Percentiles rank a stretch among this genome's conserved stretches.
phyloP scores from a whole-genome alignment of 2,888 invertebrate genomes.

The Pycnomerus fuliginosus region DNA sequence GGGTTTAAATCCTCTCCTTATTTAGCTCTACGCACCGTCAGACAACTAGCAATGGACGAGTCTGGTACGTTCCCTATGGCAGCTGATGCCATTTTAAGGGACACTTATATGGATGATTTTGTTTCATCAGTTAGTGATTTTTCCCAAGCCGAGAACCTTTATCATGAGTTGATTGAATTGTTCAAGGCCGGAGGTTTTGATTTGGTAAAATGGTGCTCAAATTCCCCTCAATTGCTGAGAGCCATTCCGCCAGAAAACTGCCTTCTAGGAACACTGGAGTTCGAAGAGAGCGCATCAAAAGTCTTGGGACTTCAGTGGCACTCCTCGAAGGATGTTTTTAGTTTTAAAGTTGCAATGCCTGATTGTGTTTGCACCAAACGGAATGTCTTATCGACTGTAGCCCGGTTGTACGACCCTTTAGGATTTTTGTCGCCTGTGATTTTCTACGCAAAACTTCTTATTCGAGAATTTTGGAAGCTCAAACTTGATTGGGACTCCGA shows the following conservation, averaged over 20 bases:
- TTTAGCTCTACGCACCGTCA: conserved; percentile 1
- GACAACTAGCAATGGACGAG: conserved; percentile 1
- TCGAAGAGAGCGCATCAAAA: not conserved
- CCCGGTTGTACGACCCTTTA: not conserved
- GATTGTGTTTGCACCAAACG: not conserved
- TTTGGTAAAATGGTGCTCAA: not conserved
- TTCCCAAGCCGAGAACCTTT: not conserved
- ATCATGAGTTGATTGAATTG: not conserved
- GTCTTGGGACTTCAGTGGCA: conserved; percentile 1
- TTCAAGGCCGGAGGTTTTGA: not conserved
- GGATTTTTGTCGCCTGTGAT: not conserved
- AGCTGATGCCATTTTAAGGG: not conserved
- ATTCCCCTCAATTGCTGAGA: not conserved
- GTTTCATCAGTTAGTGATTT: not conserved
- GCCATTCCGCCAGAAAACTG: not conserved
- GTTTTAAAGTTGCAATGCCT: not conserved
- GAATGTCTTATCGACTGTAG: not conserved
- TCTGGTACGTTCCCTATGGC: not conserved
- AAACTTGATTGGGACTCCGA: not conserved
- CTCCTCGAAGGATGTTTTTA: not conserved
- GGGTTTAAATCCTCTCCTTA: conserved; percentile 1
- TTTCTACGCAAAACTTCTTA: not conserved
- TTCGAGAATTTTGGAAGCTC: not conserved
- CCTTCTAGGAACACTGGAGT: not conserved
- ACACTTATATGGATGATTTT: not conserved